Evolutionary conservation across 2,113 vertebrate genomes (phyloP), one percentile per base, ranked within the genome.

Genomic region (Cyanistes caeruleus): DNA sequence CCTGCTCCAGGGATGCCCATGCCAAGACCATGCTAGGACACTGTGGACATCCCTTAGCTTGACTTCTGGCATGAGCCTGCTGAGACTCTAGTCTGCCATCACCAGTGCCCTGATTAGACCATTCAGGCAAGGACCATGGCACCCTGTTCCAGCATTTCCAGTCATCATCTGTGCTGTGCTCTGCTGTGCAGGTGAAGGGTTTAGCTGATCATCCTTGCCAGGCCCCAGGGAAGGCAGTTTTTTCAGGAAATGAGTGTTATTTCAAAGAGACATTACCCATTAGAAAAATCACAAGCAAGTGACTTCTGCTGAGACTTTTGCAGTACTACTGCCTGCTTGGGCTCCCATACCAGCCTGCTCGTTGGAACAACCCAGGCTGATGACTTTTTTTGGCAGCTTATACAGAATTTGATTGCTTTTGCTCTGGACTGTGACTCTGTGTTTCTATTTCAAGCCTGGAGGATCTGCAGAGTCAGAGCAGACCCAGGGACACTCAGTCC

Each of bases 51-150:
- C 41, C 10, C 27, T 56, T 55, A 41, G 33, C 31, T 41, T 7
- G 2, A 7, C 37, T 56, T 31, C 27, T 76, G 62, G 7, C 1
- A 1, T 22, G 41, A 59, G 46, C 37, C 59, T 58, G 49, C 77
- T 69, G 86, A 23, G 41, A n/a, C 37, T 74, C 44, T 16, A 17
- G 2, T 15, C 41, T 84, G 43, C 13, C 33, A 43, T 23, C 2
- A 2, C 37, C 2, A 2, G 24, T 1, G 4, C 23, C 27, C 64
- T 49, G 33, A 13, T 9, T 4, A 3, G 39, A 22, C 20, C 24
- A 24, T 10, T 63, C 11, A 43, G 53, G 37, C 25, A 63, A 49
- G 28, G 15, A 41, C 24, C n/a, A 4, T 6, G 0, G 30, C 1
- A 17, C 22, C 30, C 15, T 24, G 13, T 33, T 12, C 35, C 21